Evolutionary conservation across 2,113 vertebrate genomes (phyloP).

Genomic region (Microcebus griseorufus): DNA sequence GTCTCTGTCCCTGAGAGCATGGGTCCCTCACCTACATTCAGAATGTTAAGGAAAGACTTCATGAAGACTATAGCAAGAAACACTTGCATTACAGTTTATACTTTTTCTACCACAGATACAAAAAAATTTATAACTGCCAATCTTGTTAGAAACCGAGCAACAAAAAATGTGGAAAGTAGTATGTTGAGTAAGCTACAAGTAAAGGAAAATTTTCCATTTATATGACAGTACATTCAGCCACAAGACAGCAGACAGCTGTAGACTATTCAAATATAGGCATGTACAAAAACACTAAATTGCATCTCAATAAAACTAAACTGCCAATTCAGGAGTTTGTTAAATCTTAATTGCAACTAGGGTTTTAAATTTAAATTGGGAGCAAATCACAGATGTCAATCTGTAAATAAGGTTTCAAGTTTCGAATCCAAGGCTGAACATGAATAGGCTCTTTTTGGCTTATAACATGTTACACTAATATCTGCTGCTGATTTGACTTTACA

Average conservation of each 20-base stretch:
- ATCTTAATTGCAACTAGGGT: neutral
- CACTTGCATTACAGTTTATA: neutral
- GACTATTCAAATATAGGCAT: neutral
- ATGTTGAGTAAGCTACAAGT: neutral
- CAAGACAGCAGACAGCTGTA: neutral
- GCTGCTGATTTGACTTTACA: neutral
- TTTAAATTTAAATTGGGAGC: neutral
- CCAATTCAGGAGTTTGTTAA: neutral
- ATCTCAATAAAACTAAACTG: neutral
- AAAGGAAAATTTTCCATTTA: neutral
- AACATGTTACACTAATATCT: neutral
- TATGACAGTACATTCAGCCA: neutral
- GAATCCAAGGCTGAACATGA: neutral
- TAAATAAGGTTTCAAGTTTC: neutral
- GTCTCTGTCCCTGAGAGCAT: neutral
- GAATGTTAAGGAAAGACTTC: neutral
- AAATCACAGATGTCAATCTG: neutral
- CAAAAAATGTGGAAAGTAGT: neutral
- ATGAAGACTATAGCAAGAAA: neutral
- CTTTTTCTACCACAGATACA: neutral
- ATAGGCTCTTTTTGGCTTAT: neutral
- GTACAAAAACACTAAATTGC: neutral
- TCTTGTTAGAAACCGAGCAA: neutral
- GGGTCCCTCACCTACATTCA: neutral
- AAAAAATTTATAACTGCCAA: neutral